Conservation (phyloP, 2,888 invertebrate genomes). For the Cephus sareptanus region DNA sequence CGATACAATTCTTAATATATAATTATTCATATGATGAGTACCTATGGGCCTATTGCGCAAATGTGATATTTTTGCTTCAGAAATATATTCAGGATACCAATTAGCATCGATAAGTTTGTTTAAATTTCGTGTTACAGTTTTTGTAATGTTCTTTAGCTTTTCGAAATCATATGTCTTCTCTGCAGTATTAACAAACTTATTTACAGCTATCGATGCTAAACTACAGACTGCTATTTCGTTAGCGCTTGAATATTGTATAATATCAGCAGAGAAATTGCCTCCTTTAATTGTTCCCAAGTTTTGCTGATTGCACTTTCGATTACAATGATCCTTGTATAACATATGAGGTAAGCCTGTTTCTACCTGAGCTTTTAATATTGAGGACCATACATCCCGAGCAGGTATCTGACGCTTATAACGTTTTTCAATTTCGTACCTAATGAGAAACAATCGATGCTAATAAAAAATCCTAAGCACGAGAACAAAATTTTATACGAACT, state of each 20-base stretch:
- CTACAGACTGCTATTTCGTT: conserved; percentile 99
- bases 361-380: conserved; percentile 93
- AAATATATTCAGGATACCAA: conserved; percentile 84
- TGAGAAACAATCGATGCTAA: not conserved
- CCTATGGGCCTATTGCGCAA: conserved; percentile 87
- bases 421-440: conserved; percentile 83
- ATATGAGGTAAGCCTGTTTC: conserved; percentile 99
- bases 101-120: conserved; percentile 98
- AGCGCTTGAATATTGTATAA: conserved; percentile 90
- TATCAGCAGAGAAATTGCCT: conserved; percentile 98
- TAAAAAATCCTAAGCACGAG: not conserved
- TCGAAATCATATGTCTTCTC: conserved; percentile 87
- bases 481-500: conserved; percentile 63
- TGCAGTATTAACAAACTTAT: conserved; percentile 86
- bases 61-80: conserved; percentile 89
- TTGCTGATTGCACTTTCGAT: conserved; percentile 96
- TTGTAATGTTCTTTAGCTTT: conserved; percentile 87
- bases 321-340: conserved; percentile 96
- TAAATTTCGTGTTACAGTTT: conserved; percentile 89
- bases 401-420: conserved; percentile 75
- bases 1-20: not conserved
- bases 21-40: conserved; percentile 23
- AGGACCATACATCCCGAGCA: conserved; percentile 93
- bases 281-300: conserved; percentile 98
- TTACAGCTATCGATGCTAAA: conserved; percentile 95